A percentile compares a stretch with the other conserved stretches of the same genome.
phyloP scores from a whole-genome alignment of 1,140 invertebrate genomes.

The Cardiocondyla obscurior region DNA sequence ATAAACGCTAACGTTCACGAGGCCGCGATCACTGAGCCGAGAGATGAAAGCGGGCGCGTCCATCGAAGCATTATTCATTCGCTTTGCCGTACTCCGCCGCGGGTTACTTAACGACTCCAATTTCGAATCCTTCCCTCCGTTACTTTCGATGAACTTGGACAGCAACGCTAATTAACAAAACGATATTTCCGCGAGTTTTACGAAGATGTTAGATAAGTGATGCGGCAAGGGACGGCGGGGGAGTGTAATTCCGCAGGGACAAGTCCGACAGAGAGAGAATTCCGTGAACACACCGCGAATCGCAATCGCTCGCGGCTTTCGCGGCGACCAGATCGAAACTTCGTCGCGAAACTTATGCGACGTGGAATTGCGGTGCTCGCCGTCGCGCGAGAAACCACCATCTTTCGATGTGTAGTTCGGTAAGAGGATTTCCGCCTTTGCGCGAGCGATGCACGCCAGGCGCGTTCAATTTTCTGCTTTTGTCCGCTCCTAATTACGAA shows the following conservation, averaged over 20 bases:
- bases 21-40: constrained; percentile 19
- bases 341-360: constrained; percentile 44
- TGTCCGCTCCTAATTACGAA: constrained; percentile 55
- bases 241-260: constrained; percentile 5
- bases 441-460: constrained; percentile 46
- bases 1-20: constrained; percentile 13
- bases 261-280: constrained; percentile 2
- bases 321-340: constrained; percentile 32
- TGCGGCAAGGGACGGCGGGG: neutral
- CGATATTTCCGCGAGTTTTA: neutral
- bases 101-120: neutral
- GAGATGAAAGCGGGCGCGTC: constrained; percentile 31
- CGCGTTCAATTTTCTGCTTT: constrained; percentile 56
- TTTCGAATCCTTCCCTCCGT: neutral
- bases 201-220: constrained; percentile 14
- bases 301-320: constrained; percentile 44
- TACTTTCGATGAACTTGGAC: neutral
- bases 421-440: constrained; percentile 55
- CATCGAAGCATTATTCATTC: constrained; percentile 2
- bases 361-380: constrained; percentile 36
- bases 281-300: neutral
- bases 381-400: constrained; percentile 31
- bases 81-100: neutral
- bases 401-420: constrained; percentile 53
- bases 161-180: neutral